Conservation (phyloP, 2,888 invertebrate genomes). For the Tetanocera ferruginea region DNA sequence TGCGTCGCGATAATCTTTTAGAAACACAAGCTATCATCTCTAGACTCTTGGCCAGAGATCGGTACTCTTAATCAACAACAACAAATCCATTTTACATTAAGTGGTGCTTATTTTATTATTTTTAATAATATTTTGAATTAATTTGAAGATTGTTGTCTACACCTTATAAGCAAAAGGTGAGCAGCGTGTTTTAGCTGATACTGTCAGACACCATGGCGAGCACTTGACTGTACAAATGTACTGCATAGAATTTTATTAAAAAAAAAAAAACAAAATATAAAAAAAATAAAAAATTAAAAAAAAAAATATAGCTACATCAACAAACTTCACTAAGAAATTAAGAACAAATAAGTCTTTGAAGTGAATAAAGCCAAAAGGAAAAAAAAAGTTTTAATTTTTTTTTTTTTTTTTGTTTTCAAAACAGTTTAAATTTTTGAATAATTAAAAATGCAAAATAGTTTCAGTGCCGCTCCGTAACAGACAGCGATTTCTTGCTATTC, state of each 20-base stretch:
- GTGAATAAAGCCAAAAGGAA: not conserved
- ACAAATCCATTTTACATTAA: no score
- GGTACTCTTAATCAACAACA: no score
- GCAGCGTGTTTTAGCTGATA: slow-evolving; percentile 56
- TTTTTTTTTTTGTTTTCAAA: not conserved
- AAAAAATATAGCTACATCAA: not conserved
- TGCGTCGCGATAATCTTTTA: no score
- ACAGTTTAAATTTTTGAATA: slow-evolving; percentile 42
- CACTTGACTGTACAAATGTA: not conserved
- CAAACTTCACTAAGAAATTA: slow-evolving; percentile 1
- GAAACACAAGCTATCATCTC: no score
- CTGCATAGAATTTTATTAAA: not conserved
- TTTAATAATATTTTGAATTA: not conserved
- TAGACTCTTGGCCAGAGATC: no score
- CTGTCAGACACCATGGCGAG: slow-evolving; percentile 56
- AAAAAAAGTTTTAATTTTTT: not conserved
- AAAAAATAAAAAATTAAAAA: not conserved
- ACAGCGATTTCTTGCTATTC: not conserved
- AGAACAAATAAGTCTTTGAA: not conserved
- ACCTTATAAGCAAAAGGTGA: slow-evolving; percentile 57
- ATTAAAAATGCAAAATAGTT: slow-evolving; percentile 59
- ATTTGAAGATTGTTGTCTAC: slow-evolving; percentile 52
- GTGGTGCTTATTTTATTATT: not conserved
- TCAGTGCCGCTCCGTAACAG: slow-evolving; percentile 41
- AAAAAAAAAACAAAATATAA: not conserved